These are phyloP conservation scores for Pseudopipra pipra DNA, from an alignment of 2,113 vertebrate species.

Conservation along the genomic window DNA sequence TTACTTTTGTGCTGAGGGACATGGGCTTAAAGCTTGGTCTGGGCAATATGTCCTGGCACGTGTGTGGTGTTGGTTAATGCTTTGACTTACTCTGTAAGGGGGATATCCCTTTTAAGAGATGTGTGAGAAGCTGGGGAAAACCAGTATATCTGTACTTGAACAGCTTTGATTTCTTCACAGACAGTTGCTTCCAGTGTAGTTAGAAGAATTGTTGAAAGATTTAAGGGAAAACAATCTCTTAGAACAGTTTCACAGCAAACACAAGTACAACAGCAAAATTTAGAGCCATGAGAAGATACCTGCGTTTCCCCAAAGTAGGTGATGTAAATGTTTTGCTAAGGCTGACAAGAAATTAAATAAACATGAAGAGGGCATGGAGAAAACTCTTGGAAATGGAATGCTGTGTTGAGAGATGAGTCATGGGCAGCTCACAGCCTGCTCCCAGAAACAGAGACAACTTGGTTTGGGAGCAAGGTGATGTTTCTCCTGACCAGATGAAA, in stretches of 20 bases:
- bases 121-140: background rate
- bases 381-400: background rate
- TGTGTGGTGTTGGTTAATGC: background rate
- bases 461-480: background rate
- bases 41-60: background rate
- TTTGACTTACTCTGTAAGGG: background rate
- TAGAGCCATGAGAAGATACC: background rate
- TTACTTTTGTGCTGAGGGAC: background rate
- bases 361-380: accelerated
- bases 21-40: background rate
- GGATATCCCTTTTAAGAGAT: background rate
- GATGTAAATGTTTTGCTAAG: background rate
- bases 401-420: background rate
- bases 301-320: background rate
- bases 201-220: background rate
- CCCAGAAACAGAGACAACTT: background rate
- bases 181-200: background rate
- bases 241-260: background rate
- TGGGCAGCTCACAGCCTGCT: background rate
- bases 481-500: background rate
- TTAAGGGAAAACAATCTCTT: background rate
- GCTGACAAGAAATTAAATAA: background rate
- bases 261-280: background rate
- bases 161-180: background rate
- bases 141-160: background rate